Base-by-base conservation (phyloP, 2,888 invertebrate species). In the Erpobdella octoculata region DNA sequence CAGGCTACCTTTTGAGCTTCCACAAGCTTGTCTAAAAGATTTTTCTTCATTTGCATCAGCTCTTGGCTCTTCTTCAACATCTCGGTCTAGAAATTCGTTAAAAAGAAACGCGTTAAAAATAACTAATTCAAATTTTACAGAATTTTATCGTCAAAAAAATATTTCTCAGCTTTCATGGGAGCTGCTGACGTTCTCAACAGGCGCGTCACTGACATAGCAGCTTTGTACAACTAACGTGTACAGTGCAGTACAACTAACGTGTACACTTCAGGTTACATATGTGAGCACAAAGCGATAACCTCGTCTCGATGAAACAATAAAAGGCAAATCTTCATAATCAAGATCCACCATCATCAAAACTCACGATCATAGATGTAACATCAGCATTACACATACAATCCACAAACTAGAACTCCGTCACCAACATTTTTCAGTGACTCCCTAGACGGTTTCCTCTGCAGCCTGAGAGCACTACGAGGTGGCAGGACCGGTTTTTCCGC, bases 1-100 rank as follows among this genome's bases (percentile, higher is more conserved):
- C 48, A n/a, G 53, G 6, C 31, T 53, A 81, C 81, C 80, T 90
- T 90, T 84, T 94, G 92, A 78, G 93, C 91, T 38, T 89, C 88
- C n/a, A 95, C 85, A 81, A 93, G 92, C 74, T 91, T 92, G 75
- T 92, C 89, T n/a, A 95, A 83, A 73, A 95, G 82, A 75, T 90
- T 90, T 78, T 92, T 91, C 75, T 92, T 92, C 0, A 92, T 86
- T 79, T 91, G 91, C 71, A 91, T 88, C 78, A 93, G 85, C 78
- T 92, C 91, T 77, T 89, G 88, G 0, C 90, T 90, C 66, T 91
- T 86, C 79, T 90, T 90, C 38, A 89, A 82, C 1, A 89, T 89
- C 75, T 79, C 79, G 9, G 25, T 31, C 28, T 41, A 28, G 41
- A 66, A 38, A n/a, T 38, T 18, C 21, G 4, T 15, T 31, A 64